These are phyloP conservation scores for Leptobrachium ailaonicum DNA, from an alignment of 2,113 vertebrate species.

Conservation along the genomic window DNA sequence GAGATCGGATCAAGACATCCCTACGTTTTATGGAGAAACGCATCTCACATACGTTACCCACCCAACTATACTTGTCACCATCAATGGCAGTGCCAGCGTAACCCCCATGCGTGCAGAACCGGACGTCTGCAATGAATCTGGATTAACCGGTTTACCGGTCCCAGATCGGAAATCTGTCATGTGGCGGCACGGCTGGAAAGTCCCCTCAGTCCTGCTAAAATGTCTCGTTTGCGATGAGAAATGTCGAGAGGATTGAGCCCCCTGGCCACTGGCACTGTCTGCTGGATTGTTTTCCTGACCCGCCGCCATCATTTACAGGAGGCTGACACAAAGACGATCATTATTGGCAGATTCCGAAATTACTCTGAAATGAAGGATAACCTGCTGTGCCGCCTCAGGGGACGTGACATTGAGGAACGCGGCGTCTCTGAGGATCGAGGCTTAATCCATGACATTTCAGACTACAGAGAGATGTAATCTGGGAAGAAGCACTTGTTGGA, in stretches of 20 bases:
- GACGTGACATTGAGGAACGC: constrained; percentile 3
- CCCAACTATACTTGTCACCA: too few relatives aligned
- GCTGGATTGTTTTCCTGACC: background rate
- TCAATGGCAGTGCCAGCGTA: too few relatives aligned
- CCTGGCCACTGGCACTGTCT: background rate
- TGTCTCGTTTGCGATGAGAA: background rate
- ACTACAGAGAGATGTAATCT: background rate
- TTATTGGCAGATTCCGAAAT: background rate
- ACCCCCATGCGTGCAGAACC: too few relatives aligned
- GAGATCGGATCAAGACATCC: too few relatives aligned
- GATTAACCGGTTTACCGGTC: too few relatives aligned
- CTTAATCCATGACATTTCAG: background rate
- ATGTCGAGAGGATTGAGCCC: background rate
- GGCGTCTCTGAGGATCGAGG: too few relatives aligned
- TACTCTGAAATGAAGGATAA: constrained; percentile 15
- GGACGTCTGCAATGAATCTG: too few relatives aligned
- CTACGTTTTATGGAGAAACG: too few relatives aligned
- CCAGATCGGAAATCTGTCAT: too few relatives aligned
- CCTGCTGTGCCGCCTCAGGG: background rate
- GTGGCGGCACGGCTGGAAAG: too few relatives aligned
- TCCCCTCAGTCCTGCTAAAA: background rate
- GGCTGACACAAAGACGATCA: background rate
- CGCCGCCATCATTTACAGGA: background rate
- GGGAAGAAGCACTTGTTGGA: too few relatives aligned
- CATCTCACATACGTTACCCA: too few relatives aligned